Conservation (phyloP, 1,140 invertebrate genomes). For the Zeugodacus cucurbitae region DNA sequence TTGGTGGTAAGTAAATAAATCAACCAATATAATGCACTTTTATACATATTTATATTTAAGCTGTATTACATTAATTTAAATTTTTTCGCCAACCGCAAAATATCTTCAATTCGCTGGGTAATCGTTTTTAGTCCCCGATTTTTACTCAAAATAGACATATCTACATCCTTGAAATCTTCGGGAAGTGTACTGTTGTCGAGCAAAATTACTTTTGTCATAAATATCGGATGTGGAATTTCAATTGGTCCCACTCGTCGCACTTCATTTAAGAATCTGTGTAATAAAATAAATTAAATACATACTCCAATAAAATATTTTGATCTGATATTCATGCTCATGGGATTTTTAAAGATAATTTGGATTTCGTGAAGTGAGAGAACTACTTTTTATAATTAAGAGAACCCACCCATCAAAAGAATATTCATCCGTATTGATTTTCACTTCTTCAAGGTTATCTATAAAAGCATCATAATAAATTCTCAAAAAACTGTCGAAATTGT, state of each 20-base stretch:
- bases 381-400: too few species aligned
- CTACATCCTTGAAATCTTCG: constrained; percentile 57
- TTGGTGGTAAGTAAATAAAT: too few species aligned
- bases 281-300: not conserved
- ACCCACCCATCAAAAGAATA: constrained; percentile 55
- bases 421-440: constrained; percentile 50
- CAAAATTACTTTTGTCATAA: constrained; percentile 59
- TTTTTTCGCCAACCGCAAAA: constrained; percentile 53
- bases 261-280: constrained; percentile 55
- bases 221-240: constrained; percentile 56
- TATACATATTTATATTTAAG: too few species aligned
- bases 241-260: constrained; percentile 52
- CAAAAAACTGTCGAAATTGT: constrained; percentile 68
- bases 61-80: constrained; percentile 47
- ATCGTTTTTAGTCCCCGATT: constrained; percentile 52
- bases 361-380: too few species aligned
- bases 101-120: constrained; percentile 50
- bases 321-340: too few species aligned
- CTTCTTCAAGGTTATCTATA: constrained; percentile 57
- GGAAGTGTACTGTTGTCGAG: constrained; percentile 55
- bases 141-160: constrained; percentile 50
- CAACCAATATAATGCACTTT: too few species aligned
- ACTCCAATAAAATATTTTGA: not conserved
- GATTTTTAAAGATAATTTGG: not conserved
- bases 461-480: constrained; percentile 69